Evolutionary conservation across 2,888 invertebrate genomes (phyloP).

Genomic region (Cerceris ruficornis): DNA sequence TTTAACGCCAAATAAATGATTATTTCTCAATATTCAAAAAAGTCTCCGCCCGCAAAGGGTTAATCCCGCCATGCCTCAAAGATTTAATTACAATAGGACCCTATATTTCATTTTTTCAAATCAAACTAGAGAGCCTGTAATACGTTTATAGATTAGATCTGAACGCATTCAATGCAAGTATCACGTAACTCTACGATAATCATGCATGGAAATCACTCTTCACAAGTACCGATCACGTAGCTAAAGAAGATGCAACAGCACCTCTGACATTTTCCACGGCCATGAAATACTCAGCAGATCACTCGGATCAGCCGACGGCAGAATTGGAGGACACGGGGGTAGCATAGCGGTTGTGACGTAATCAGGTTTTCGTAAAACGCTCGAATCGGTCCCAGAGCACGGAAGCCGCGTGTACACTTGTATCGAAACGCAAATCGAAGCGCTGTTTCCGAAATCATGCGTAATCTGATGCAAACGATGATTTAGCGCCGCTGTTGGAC

Average conservation of each 20-base stretch:
- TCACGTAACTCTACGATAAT: too few species aligned
- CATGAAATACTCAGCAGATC: slow-evolving; percentile 3
- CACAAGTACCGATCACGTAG: too few species aligned
- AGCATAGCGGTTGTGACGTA: slow-evolving; percentile 14
- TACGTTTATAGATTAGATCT: too few species aligned
- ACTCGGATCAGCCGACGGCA: not conserved
- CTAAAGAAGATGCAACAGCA: not conserved
- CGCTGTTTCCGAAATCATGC: slow-evolving; percentile 59
- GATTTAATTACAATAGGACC: too few species aligned
- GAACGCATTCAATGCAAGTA: too few species aligned
- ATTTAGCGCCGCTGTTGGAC: slow-evolving; percentile 48
- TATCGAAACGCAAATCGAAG: slow-evolving; percentile 49
- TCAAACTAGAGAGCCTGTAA: too few species aligned
- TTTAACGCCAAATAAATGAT: too few species aligned
- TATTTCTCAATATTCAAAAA: too few species aligned
- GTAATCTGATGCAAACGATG: slow-evolving; percentile 60
- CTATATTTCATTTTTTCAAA: too few species aligned
- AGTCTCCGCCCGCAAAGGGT: too few species aligned
- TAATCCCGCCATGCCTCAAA: too few species aligned
- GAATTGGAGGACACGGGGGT: not conserved
- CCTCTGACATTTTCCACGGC: slow-evolving; percentile 13
- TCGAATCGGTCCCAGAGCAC: slow-evolving; percentile 9
- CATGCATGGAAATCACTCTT: too few species aligned
- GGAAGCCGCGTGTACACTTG: not conserved
- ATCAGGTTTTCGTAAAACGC: slow-evolving; percentile 40